phyloP scores from a whole-genome alignment of 2,113 vertebrate genomes.

The Labeo rohita region DNA sequence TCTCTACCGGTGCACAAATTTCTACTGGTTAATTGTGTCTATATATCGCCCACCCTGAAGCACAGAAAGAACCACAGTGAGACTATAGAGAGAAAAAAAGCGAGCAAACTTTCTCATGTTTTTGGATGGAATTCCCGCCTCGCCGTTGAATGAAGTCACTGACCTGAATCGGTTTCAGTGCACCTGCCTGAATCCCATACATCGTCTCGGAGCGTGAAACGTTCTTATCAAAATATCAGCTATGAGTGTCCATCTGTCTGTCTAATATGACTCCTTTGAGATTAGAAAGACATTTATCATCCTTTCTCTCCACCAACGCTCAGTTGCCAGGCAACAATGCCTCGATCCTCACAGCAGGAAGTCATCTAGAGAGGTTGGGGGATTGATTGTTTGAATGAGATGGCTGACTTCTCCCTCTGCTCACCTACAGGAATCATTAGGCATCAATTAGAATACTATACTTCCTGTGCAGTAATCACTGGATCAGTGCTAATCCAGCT shows the following conservation, averaged over 20 bases:
- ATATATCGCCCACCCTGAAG: not conserved
- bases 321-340: constrained; percentile 70
- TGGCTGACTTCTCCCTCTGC: constrained; percentile 43
- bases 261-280: constrained; percentile 54
- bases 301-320: constrained; percentile 30
- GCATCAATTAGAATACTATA: not conserved
- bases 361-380: constrained; percentile 46
- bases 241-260: constrained; percentile 11
- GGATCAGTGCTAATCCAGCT: constrained; percentile 20
- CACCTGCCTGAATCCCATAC: not conserved
- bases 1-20: too few species aligned
- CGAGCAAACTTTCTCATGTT: not conserved
- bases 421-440: constrained; percentile 50
- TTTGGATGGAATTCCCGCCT: not conserved
- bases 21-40: too few species aligned
- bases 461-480: not conserved
- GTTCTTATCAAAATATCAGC: constrained; percentile 7
- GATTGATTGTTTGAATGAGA: constrained; percentile 39
- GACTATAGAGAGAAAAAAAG: not conserved
- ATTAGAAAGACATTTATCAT: constrained; percentile 27
- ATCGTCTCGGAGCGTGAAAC: constrained; percentile 1
- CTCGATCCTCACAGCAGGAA: constrained; percentile 5
- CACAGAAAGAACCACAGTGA: not conserved
- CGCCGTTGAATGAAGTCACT: not conserved
- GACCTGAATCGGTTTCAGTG: not conserved